Base-by-base conservation (phyloP, 2,888 invertebrate species). In the Drosophila rellima region DNA sequence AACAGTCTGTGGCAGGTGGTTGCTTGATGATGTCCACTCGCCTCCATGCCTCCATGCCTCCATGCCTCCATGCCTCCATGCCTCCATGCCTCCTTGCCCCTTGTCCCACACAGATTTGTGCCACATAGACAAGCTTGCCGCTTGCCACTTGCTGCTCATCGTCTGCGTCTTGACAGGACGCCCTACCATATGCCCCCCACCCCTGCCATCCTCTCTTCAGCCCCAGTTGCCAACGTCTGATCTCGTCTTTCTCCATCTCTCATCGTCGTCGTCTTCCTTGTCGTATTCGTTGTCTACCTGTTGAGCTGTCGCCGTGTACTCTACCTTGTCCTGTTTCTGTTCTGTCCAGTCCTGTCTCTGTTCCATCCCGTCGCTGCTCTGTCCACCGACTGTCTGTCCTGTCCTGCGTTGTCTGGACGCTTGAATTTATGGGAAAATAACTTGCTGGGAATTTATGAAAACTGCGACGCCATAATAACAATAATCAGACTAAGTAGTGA, bases 401-500 rank as follows among this genome's bases (percentile, higher is more conserved):
- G 50, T 47, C 44, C 55, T 55, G 65, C 26, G 31, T 37, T 61
- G 79, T 78, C 75, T 75, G 75, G 42, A 45, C 61, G 62, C 57
- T 35, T 60, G 80, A 88, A 86, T 86, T 86, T 84, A 89, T 86
- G 88, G 82, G 82, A 89, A 86, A 87, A 86, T 86, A 86, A 89
- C 85, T 86, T 89, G 88, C 78, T 87, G 89, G 85, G 80, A 86
- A 86, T 86, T 86, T 89, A 89, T 86, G 89, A 87, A 87, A 88
- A 87, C 84, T 78, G 84, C 84, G 89, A 84, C 89, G 89, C 89
- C 88, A 88, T 83, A 83, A 83, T 86, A 83, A 83, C 88, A 88
- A 83, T 84, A 87, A 89, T 89, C 87, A 87, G 87, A 89, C 84
- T 89, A 88, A 84, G 84, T 84, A 88, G 89, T 88, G 89, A 83